A percentile compares a stretch with the other conserved stretches of the same genome.
Conservation (phyloP, 1,140 invertebrate genomes). For the Battus philenor region DNA sequence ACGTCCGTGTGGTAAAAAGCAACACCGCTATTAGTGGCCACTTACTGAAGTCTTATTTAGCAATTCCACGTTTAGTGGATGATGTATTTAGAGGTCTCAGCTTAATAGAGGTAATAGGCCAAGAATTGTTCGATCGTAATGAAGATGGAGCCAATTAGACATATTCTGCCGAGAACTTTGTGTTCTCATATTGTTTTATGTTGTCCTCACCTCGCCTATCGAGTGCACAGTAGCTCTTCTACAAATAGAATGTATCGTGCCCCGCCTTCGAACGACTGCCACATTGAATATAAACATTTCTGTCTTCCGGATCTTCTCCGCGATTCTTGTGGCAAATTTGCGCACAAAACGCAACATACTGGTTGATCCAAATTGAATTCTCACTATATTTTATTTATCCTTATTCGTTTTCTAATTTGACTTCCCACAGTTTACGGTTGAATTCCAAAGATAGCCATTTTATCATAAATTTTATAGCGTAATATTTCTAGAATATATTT, state of each 20-base stretch:
- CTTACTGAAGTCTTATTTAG: constrained; percentile 12
- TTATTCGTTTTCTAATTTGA: too few relatives aligned
- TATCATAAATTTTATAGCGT: constrained; percentile 5
- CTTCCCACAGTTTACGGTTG: constrained; percentile 21
- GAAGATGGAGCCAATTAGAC: constrained; percentile 7
- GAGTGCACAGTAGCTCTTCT: constrained; percentile 48
- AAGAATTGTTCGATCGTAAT: constrained; percentile 3
- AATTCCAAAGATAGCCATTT: constrained; percentile 28
- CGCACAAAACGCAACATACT: constrained; percentile 40
- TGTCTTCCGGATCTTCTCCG: constrained; percentile 40
- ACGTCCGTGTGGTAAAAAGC: not conserved
- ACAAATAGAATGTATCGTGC: constrained; percentile 39
- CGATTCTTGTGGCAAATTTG: constrained; percentile 36
- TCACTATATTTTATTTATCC: too few relatives aligned
- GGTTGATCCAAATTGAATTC: too few relatives aligned
- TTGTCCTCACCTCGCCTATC: constrained; percentile 48
- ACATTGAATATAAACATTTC: constrained; percentile 44
- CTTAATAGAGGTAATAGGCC: constrained; percentile 3
- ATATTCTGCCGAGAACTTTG: not conserved
- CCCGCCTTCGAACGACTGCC: constrained; percentile 29
- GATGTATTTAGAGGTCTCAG: not conserved
- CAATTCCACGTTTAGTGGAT: constrained; percentile 6
- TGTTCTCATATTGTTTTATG: not conserved
- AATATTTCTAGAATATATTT: constrained; percentile 18
- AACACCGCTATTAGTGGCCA: not conserved